Conservation (phyloP, 2,888 invertebrate genomes). For the Pseudococcus longispinus region DNA sequence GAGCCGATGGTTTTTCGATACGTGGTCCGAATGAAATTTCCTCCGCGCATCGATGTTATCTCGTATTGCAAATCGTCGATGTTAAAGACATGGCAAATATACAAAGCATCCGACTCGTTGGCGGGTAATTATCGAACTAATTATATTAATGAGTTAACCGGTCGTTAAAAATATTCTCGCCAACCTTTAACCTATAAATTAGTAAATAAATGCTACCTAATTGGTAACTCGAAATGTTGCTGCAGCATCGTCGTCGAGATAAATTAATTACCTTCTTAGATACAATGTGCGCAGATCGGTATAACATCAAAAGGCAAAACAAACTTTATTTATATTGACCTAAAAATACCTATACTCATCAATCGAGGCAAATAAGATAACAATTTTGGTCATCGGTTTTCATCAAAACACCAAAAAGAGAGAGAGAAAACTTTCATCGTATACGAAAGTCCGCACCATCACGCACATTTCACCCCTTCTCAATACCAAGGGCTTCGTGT, state of each 20-base stretch:
- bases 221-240: neutral
- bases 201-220: slow-evolving; percentile 1
- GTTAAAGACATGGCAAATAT: neutral
- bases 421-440: neutral
- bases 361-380: neutral
- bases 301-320: neutral
- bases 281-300: neutral
- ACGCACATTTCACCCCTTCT: neutral
- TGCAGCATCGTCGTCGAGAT: neutral
- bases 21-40: neutral
- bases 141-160: neutral
- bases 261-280: neutral
- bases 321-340: neutral
- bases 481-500: neutral
- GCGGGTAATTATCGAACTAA: neutral
- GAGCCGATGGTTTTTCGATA: neutral
- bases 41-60: neutral
- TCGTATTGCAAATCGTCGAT: neutral
- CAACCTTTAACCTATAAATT: slow-evolving; percentile 19
- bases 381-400: too few relatives aligned
- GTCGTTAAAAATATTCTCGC: neutral
- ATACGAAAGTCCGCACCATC: too few relatives aligned
- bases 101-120: neutral
- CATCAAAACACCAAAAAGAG: too few relatives aligned
- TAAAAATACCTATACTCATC: neutral